Conservation (phyloP, 2,113 vertebrate species). For the Blennius ocellaris region DNA sequence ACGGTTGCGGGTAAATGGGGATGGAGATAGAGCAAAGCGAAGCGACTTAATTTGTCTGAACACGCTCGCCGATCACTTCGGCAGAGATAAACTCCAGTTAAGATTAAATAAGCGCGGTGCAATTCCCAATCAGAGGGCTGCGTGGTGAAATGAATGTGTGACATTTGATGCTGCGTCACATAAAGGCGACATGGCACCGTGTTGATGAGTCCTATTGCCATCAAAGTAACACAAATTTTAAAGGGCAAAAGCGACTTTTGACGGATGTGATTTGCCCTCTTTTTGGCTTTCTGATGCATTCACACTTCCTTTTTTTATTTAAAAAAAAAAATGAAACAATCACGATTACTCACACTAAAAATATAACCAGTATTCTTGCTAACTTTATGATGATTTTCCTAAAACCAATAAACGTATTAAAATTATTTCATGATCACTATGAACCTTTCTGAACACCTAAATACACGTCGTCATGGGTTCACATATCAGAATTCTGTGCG, state of each 20-base stretch:
- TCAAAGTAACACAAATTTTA: background rate
- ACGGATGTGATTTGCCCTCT: background rate
- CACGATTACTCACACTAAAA: background rate
- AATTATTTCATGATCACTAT: no score
- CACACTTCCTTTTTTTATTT: constrained; percentile 7
- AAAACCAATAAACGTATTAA: no score
- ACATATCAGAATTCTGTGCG: background rate
- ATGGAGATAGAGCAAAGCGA: background rate
- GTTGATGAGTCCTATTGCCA: background rate
- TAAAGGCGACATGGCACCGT: background rate
- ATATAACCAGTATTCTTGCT: no score
- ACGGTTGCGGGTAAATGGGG: background rate
- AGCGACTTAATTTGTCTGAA: no score
- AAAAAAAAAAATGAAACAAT: background rate
- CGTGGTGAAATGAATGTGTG: constrained; percentile 20
- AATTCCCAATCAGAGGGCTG: background rate
- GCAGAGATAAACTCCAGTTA: background rate
- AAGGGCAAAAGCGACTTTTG: background rate
- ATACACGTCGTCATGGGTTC: no score
- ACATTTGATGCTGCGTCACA: background rate
- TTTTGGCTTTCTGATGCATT: background rate
- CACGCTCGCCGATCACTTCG: background rate
- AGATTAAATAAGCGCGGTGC: background rate
- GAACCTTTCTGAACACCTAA: no score
- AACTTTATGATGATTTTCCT: no score